These are phyloP conservation scores for Heteromormyrus szaboi DNA, from an alignment of 2,797 vertebrate genomes.

Conservation along the genomic window DNA sequence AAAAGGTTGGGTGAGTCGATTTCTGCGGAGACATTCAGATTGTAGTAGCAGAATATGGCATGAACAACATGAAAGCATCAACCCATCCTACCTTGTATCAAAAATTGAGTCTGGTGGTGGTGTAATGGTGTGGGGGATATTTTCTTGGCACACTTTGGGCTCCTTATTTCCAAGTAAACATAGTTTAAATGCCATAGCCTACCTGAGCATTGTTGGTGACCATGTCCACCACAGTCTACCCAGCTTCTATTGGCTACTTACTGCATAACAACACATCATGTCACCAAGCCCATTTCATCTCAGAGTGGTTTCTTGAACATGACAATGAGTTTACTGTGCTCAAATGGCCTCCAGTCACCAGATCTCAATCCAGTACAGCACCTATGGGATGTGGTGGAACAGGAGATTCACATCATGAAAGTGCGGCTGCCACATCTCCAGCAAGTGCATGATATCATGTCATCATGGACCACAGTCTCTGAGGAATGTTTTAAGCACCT, in stretches of 20 bases:
- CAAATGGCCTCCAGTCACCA: not conserved
- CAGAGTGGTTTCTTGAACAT: not conserved
- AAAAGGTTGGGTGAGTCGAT: not conserved
- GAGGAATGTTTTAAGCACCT: not conserved
- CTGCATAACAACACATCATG: not conserved
- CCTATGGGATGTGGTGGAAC: not conserved
- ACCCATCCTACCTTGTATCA: not conserved
- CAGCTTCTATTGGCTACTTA: not conserved
- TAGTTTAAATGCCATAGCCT: not conserved
- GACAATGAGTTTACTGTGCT: not conserved
- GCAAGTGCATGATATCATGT: not conserved
- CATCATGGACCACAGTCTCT: not conserved
- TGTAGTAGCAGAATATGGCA: not conserved
- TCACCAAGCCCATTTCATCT: not conserved
- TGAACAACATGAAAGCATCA: not conserved
- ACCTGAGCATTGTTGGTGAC: not conserved
- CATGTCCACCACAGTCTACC: not conserved
- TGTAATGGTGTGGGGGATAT: not conserved
- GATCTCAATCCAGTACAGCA: not conserved
- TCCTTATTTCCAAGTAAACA: not conserved
- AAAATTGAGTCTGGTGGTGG: not conserved
- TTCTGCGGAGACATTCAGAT: not conserved
- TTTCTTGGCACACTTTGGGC: not conserved
- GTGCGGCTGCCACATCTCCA: not conserved
- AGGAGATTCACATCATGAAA: not conserved